A percentile compares a stretch with the other conserved stretches of the same genome.
These are phyloP conservation scores for Acleris cristana DNA, from an alignment of 2,888 invertebrate species.

Conservation along the genomic window DNA sequence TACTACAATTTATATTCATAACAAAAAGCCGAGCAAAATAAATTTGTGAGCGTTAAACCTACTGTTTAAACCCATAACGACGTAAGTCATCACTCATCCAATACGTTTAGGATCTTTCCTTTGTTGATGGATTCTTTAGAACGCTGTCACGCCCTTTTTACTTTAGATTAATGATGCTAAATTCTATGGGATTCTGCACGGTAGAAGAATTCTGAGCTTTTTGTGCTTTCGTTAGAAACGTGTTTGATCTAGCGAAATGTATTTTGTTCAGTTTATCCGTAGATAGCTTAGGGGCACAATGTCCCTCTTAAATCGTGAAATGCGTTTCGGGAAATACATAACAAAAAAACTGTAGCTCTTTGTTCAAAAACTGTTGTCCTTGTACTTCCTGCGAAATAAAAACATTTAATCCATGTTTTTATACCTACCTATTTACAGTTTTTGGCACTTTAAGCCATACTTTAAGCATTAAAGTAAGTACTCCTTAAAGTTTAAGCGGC, in stretches of 20 bases:
- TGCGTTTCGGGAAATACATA: too few relatives aligned
- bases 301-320: not conserved
- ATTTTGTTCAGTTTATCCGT: not conserved
- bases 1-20: not conserved
- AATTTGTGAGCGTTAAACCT: not conserved
- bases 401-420: too few relatives aligned
- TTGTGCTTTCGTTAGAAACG: constrained; percentile 11
- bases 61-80: constrained; percentile 4
- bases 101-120: constrained; percentile 9
- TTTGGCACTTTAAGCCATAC: too few relatives aligned
- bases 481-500: too few relatives aligned
- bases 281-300: not conserved
- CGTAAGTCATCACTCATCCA: not conserved
- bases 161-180: constrained; percentile 31
- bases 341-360: too few relatives aligned
- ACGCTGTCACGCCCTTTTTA: constrained; percentile 27
- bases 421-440: too few relatives aligned
- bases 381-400: too few relatives aligned
- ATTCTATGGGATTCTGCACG: constrained; percentile 26
- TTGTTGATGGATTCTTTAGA: not conserved
- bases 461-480: too few relatives aligned
- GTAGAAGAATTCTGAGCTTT: constrained; percentile 24
- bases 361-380: too few relatives aligned
- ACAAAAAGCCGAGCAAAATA: constrained; percentile 21
- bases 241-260: constrained; percentile 17